These are phyloP conservation scores for Fukomys damarensis DNA, from an alignment of 2,113 vertebrate species.

Conservation along the genomic window DNA sequence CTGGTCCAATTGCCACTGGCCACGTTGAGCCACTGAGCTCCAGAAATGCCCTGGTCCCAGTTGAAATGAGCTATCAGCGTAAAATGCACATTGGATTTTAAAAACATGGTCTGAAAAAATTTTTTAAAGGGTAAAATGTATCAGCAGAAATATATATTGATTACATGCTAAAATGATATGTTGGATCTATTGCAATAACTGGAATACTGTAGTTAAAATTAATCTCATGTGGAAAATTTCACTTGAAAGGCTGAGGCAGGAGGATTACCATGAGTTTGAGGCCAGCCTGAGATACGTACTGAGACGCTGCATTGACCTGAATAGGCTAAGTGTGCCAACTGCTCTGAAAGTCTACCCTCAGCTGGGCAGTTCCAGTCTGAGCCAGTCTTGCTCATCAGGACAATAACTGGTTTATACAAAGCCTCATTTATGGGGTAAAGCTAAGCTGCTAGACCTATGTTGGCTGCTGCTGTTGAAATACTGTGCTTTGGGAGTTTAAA, in stretches of 20 bases:
- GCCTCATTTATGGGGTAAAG: background rate
- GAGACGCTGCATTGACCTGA: background rate
- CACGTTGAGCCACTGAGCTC: background rate
- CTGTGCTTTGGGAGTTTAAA: background rate
- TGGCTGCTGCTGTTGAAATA: background rate
- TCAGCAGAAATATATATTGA: background rate
- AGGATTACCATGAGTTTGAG: background rate
- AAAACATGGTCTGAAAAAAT: background rate
- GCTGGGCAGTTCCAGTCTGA: background rate
- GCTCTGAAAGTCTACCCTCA: background rate
- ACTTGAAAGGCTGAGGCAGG: background rate
- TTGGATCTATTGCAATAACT: background rate
- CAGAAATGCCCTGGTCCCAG: background rate
- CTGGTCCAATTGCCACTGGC: background rate
- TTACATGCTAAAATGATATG: background rate
- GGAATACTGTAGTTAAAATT: background rate
- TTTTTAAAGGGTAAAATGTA: background rate
- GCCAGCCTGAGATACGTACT: background rate
- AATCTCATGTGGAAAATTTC: background rate
- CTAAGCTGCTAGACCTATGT: background rate
- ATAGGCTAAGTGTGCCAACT: background rate
- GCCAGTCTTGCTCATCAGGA: background rate
- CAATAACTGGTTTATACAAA: background rate
- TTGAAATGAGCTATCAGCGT: background rate
- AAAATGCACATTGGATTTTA: too few species aligned